Evolutionary conservation across 2,797 vertebrate genomes (phyloP).

Genomic region (Falco naumanni): DNA sequence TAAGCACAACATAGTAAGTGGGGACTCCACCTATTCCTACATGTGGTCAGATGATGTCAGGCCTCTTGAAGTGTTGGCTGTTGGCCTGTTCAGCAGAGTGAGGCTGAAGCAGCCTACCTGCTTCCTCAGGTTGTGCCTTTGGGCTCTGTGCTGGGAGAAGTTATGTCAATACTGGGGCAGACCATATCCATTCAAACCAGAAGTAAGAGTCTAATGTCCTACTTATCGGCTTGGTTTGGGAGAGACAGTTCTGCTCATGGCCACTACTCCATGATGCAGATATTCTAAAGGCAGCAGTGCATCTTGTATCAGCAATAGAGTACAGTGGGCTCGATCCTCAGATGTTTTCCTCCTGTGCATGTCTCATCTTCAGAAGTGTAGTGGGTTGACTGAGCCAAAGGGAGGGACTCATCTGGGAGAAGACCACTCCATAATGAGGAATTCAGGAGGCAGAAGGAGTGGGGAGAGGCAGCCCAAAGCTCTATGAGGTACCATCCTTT

Average conservation of each 20-base stretch:
- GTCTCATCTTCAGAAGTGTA: neutral
- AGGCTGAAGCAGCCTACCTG: neutral
- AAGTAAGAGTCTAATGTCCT: neutral
- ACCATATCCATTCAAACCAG: neutral
- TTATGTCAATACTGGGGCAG: neutral
- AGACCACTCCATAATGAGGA: neutral
- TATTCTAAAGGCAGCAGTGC: neutral
- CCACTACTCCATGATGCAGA: neutral
- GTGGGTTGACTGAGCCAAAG: neutral
- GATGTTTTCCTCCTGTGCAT: neutral
- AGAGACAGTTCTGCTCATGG: neutral
- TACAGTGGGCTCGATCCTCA: neutral
- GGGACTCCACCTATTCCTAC: neutral
- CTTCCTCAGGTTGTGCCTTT: neutral
- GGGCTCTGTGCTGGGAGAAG: neutral
- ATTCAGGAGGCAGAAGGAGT: neutral
- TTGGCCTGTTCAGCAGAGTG: neutral
- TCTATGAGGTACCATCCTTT: neutral
- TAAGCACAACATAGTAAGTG: neutral
- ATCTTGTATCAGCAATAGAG: neutral
- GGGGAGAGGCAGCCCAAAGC: neutral
- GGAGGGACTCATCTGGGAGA: neutral
- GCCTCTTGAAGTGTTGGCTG: neutral
- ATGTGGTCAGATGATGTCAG: neutral
- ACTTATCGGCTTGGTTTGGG: neutral